These are phyloP conservation scores for Cyprinodon brontotheroides DNA, from an alignment of 2,113 vertebrate genomes.

Conservation along the genomic window DNA sequence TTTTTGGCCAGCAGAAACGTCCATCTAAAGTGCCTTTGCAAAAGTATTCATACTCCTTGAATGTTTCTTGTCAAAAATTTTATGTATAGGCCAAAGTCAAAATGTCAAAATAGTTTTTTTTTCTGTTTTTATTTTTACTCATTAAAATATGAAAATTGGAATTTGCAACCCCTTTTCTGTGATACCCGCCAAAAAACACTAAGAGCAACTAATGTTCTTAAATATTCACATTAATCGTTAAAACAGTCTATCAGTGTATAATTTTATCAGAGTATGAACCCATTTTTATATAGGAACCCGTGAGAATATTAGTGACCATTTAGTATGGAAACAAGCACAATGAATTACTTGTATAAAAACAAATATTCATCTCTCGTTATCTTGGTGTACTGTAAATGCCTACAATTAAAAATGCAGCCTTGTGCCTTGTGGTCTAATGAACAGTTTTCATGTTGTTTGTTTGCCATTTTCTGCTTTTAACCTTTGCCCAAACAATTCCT, in stretches of 20 bases:
- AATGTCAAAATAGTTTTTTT: too few species aligned
- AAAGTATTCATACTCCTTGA: not conserved
- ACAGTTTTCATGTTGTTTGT: conserved; percentile 18
- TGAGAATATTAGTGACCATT: not conserved
- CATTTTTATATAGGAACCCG: not conserved
- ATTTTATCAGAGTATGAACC: not conserved
- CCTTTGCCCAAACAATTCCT: conserved; percentile 20
- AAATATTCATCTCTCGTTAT: not conserved
- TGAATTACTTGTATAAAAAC: not conserved
- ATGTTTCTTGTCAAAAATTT: not conserved
- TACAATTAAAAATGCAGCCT: not conserved
- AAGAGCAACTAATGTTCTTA: not conserved
- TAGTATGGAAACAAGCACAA: not conserved
- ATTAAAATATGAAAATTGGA: not conserved
- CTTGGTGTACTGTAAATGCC: not conserved
- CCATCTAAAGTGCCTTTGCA: not conserved
- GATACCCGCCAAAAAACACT: not conserved
- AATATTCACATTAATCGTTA: not conserved
- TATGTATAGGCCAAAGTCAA: too few species aligned
- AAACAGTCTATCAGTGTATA: not conserved
- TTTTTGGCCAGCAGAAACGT: not conserved
- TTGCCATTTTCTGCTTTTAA: conserved; percentile 22
- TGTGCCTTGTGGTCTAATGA: conserved; percentile 1
- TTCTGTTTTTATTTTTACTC: not conserved
- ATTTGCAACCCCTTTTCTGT: not conserved